A percentile compares a stretch with the other conserved stretches of the same genome.
phyloP scores from a whole-genome alignment of 2,888 invertebrate genomes.

The Choristoneura rosaceana region DNA sequence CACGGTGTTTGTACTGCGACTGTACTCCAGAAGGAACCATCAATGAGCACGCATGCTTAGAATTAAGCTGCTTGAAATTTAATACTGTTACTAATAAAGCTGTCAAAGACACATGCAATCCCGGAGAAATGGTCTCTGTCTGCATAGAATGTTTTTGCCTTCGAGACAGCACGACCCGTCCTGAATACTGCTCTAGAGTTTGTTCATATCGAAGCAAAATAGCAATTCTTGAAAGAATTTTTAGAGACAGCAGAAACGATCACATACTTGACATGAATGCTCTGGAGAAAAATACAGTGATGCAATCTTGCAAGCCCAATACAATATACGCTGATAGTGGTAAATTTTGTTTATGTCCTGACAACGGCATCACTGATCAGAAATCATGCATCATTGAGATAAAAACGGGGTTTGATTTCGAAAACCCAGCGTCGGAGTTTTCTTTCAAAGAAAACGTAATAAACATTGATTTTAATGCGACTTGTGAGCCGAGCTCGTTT shows the following conservation, averaged over 20 bases:
- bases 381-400: conserved; percentile 60
- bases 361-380: conserved; percentile 57
- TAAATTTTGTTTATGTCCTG: conserved; percentile 70
- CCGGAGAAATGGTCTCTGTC: conserved; percentile 68
- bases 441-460: conserved; percentile 43
- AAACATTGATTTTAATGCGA: conserved; percentile 53
- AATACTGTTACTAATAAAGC: conserved; percentile 52
- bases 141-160: conserved; percentile 75
- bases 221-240: conserved; percentile 61
- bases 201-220: conserved; percentile 68
- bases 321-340: conserved; percentile 63
- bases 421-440: conserved; percentile 39
- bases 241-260: conserved; percentile 55
- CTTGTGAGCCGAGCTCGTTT: conserved; percentile 72
- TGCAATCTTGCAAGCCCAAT: conserved; percentile 61
- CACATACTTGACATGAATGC: conserved; percentile 54
- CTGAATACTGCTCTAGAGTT: conserved; percentile 65
- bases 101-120: conserved; percentile 56
- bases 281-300: conserved; percentile 51
- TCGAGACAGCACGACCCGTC: conserved; percentile 54
- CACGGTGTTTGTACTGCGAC: conserved; percentile 71
- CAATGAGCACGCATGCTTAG: conserved; percentile 65
- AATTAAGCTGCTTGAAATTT: conserved; percentile 64
- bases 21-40: conserved; percentile 62
- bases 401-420: conserved; percentile 41